Evolutionary conservation across 2,888 invertebrate species (phyloP), one percentile per base, ranked within the genome.

Genomic region (Belgica antarctica): DNA sequence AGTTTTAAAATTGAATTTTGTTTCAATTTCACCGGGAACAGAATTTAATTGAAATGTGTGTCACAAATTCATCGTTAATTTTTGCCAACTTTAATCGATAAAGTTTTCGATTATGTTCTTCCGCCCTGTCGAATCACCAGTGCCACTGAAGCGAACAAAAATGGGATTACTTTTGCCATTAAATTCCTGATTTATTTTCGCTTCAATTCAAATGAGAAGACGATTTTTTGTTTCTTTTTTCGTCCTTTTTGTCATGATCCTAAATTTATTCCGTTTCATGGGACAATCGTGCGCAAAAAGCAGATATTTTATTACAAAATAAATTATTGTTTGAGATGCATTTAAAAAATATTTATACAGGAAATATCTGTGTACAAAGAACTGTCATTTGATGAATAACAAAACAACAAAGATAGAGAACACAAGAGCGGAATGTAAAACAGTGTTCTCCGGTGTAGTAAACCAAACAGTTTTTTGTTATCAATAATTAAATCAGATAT

Each of bases 401-500:
- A n/a, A n/a, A n/a, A n/a, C n/a, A n/a, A n/a, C n/a, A n/a, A n/a
- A n/a, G n/a, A n/a, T n/a, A n/a, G n/a, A n/a, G n/a, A n/a, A n/a
- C 15, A 46, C 15, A 46, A 46, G 17, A 46, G 15, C n/a, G 8
- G 17, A n/a, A 3, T 15, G 8, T 15, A 46, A 46, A 7, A 46
- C 17, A 5, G 15, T 46, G 8, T n/a, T 46, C n/a, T n/a, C n/a
- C n/a, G n/a, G n/a, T n/a, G n/a, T n/a, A n/a, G n/a, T n/a, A n/a
- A n/a, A n/a, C n/a, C n/a, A n/a, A n/a, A n/a, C 17, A 5, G 19
- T 52, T 24, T 27, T 12, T 31, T 28, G 28, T 68, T 68, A 68
- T 68, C 68, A 68, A 68, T 68, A 68, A 68, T 68, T 52, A 68
- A 68, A 68, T 68, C 68, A 68, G 68, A 68, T 68, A 68, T 68